Evolutionary conservation across 2,888 invertebrate genomes (phyloP).

Genomic region (Eupithecia dodoneata): DNA sequence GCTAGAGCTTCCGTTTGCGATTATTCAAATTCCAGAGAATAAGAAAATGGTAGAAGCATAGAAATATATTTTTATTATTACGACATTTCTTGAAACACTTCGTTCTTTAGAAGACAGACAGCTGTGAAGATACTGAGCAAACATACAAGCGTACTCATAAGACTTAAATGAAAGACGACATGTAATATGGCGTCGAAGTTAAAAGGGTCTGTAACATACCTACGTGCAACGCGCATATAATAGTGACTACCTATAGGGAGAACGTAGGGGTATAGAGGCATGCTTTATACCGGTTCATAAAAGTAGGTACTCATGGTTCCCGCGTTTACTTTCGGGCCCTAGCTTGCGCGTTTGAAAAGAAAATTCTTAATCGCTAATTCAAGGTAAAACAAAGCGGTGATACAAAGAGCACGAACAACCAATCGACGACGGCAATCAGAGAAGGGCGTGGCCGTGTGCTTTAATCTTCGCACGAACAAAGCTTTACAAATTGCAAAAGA

Average conservation of each 20-base stretch:
- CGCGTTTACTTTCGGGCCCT: slow-evolving; percentile 28
- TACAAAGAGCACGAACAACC: slow-evolving; percentile 72
- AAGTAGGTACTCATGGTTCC: slow-evolving; percentile 16
- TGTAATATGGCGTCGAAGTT: slow-evolving; percentile 27
- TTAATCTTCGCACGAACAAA: slow-evolving; percentile 68
- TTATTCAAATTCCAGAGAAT: not conserved
- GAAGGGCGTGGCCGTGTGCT: slow-evolving; percentile 72
- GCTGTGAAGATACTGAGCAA: not conserved
- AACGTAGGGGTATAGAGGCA: not conserved
- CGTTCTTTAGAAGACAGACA: not conserved
- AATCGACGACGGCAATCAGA: slow-evolving; percentile 67
- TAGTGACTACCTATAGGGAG: not conserved
- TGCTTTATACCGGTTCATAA: slow-evolving; percentile 14
- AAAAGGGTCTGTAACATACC: slow-evolving; percentile 26
- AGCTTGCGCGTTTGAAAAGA: slow-evolving; percentile 36
- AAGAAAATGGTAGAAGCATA: not conserved
- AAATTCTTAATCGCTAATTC: slow-evolving; percentile 65
- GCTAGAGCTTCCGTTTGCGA: not conserved
- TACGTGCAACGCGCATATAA: slow-evolving; percentile 1
- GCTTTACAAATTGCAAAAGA: slow-evolving; percentile 69
- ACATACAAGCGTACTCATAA: not conserved
- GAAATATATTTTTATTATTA: not conserved
- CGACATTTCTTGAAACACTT: not conserved
- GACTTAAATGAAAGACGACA: slow-evolving; percentile 16
- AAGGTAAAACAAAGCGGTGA: slow-evolving; percentile 70